phyloP scores from a whole-genome alignment of 2,797 vertebrate genomes.

The Parambassis ranga region DNA sequence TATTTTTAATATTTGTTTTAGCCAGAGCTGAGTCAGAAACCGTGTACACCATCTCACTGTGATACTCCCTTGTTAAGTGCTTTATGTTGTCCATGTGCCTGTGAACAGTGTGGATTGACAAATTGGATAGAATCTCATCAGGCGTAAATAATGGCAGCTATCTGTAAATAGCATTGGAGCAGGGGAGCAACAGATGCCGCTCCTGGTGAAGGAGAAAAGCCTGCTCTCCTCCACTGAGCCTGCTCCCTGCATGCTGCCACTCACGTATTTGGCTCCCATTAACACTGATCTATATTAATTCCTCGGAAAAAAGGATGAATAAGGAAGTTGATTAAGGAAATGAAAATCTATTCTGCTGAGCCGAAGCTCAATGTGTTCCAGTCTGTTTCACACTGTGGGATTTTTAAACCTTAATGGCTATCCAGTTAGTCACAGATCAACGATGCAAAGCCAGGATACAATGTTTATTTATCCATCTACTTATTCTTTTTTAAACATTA shows the following conservation, averaged over 20 bases:
- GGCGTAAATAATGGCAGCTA: slow-evolving; percentile 73
- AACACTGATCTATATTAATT: slow-evolving; percentile 78
- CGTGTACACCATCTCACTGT: not conserved
- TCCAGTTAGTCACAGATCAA: slow-evolving; percentile 79
- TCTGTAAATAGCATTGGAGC: slow-evolving; percentile 73
- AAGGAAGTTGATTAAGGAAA: slow-evolving; percentile 81
- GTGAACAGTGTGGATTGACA: slow-evolving; percentile 50
- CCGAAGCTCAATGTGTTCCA: slow-evolving; percentile 73
- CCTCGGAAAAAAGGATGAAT: slow-evolving; percentile 65
- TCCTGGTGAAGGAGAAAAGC: slow-evolving; percentile 70
- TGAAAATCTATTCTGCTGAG: slow-evolving; percentile 77
- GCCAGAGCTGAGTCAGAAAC: slow-evolving; percentile 3
- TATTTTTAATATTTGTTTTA: slow-evolving; percentile 6
- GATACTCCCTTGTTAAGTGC: slow-evolving; percentile 46
- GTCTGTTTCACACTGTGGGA: slow-evolving; percentile 76
- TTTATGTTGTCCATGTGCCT: slow-evolving; percentile 49
- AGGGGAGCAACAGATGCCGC: slow-evolving; percentile 74
- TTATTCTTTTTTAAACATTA: slow-evolving; percentile 61
- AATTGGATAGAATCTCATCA: slow-evolving; percentile 70
- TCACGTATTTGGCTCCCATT: slow-evolving; percentile 73
- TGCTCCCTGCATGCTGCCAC: slow-evolving; percentile 69
- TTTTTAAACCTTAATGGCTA: slow-evolving; percentile 78
- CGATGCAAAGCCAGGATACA: slow-evolving; percentile 63
- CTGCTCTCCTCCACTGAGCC: slow-evolving; percentile 68
- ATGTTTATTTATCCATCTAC: slow-evolving; percentile 70